Evolutionary conservation across 2,113 vertebrate species (phyloP).

Genomic region (Mormyrus iriodes): DNA sequence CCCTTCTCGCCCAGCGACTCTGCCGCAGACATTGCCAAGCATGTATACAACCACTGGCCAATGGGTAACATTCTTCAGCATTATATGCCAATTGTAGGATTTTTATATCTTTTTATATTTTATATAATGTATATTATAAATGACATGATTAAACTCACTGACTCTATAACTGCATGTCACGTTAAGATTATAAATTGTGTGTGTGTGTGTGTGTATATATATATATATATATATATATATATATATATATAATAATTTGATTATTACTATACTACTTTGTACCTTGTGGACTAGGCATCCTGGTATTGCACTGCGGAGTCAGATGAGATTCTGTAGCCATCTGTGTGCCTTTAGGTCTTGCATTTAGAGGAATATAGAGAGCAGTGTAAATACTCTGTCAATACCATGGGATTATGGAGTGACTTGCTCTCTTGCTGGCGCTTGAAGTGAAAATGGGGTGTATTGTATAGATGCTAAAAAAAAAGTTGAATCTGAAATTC

Average conservation of each 20-base stretch:
- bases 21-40: constrained; percentile 51
- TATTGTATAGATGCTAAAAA: neutral
- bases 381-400: neutral
- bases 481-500: neutral
- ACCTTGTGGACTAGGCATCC: neutral
- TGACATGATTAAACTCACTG: neutral
- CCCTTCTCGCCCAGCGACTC: constrained; percentile 93
- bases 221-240: no score
- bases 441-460: neutral
- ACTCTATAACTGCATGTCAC: neutral
- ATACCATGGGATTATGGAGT: neutral
- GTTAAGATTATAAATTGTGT: neutral
- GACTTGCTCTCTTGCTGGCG: neutral
- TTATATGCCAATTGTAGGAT: neutral
- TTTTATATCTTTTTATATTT: neutral
- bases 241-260: no score
- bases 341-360: neutral
- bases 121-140: neutral
- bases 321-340: neutral
- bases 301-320: neutral
- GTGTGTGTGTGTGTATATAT: no score
- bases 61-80: constrained; percentile 74
- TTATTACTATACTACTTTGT: neutral
- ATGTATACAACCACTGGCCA: constrained; percentile 96
- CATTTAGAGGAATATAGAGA: neutral